phyloP scores from a whole-genome alignment of 2,797 vertebrate species.

The Podargus strigoides region DNA sequence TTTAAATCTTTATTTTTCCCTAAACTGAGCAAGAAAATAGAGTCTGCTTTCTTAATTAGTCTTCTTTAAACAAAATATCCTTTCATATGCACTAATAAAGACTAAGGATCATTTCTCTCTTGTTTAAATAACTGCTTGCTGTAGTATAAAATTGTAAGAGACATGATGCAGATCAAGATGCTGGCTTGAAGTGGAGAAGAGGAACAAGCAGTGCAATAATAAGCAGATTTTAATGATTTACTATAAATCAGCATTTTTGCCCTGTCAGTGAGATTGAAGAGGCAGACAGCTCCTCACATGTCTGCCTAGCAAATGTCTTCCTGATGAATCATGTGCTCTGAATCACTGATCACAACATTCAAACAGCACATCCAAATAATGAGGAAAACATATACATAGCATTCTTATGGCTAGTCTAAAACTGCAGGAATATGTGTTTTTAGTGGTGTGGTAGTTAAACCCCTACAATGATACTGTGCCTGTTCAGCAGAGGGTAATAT shows the following conservation, averaged over 20 bases:
- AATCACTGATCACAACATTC: slow-evolving; percentile 92
- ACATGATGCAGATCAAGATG: slow-evolving; percentile 80
- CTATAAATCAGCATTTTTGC: slow-evolving; percentile 98
- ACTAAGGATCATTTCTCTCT: slow-evolving; percentile 76
- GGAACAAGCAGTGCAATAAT: slow-evolving; percentile 93
- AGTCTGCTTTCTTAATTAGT: slow-evolving; percentile 81
- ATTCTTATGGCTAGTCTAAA: slow-evolving; percentile 65
- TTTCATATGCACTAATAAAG: slow-evolving; percentile 81
- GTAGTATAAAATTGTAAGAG: slow-evolving; percentile 81
- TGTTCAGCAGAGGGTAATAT: slow-evolving; percentile 61
- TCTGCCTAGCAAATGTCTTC: slow-evolving; percentile 95
- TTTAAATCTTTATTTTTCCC: slow-evolving; percentile 73
- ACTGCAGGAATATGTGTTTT: slow-evolving; percentile 71
- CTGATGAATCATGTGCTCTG: slow-evolving; percentile 93
- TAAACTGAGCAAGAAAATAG: slow-evolving; percentile 72
- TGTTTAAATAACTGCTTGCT: slow-evolving; percentile 83
- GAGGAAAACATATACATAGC: slow-evolving; percentile 78
- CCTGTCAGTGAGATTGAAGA: slow-evolving; percentile 94
- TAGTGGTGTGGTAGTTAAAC: slow-evolving; percentile 67
- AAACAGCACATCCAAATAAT: slow-evolving; percentile 82
- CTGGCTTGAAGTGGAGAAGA: slow-evolving; percentile 81
- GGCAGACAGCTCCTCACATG: slow-evolving; percentile 97
- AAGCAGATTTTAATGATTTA: slow-evolving; percentile 99
- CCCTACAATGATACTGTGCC: slow-evolving; percentile 45
- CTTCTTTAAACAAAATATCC: slow-evolving; percentile 80